Evolutionary conservation across 64 coral and sea anemone species (phyloP).

Genomic region (Actinia tenebrosa): DNA sequence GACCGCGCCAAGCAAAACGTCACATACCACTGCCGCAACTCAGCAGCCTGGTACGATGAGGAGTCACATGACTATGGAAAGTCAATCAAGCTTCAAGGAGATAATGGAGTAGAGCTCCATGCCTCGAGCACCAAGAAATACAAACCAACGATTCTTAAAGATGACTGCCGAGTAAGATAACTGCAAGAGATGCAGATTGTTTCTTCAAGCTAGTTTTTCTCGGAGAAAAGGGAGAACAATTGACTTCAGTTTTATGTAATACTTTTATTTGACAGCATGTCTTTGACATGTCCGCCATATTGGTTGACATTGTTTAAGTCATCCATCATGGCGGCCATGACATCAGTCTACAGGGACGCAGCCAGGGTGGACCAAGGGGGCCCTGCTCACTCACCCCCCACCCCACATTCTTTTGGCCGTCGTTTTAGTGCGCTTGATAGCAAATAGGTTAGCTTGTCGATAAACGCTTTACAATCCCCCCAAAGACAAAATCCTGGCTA

Average conservation of each 20-base stretch:
- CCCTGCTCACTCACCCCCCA: no score
- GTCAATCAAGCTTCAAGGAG: conserved; percentile 73
- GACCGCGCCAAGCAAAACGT: conserved; percentile 74
- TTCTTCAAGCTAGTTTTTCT: no score
- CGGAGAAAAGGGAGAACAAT: no score
- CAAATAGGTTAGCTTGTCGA: no score
- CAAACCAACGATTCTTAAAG: conserved; percentile 70
- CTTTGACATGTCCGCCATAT: background rate
- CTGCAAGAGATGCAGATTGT: no score
- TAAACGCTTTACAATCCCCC: background rate
- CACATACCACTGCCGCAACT: conserved; percentile 95
- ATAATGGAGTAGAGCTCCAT: conserved; percentile 83
- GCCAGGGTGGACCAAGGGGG: no score
- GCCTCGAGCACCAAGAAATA: conserved; percentile 86
- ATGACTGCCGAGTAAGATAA: conserved; percentile 74
- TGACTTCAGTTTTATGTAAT: no score
- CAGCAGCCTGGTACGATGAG: conserved; percentile 82
- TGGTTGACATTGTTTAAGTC: background rate
- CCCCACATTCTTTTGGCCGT: no score
- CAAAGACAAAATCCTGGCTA: no score
- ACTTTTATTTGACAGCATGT: no score
- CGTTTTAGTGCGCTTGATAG: no score
- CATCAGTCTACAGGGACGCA: background rate
- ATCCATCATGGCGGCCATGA: background rate
- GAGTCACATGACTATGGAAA: conserved; percentile 37